Base-by-base conservation (phyloP, 2,113 vertebrate species). In the Gnathonemus longibarbis region DNA sequence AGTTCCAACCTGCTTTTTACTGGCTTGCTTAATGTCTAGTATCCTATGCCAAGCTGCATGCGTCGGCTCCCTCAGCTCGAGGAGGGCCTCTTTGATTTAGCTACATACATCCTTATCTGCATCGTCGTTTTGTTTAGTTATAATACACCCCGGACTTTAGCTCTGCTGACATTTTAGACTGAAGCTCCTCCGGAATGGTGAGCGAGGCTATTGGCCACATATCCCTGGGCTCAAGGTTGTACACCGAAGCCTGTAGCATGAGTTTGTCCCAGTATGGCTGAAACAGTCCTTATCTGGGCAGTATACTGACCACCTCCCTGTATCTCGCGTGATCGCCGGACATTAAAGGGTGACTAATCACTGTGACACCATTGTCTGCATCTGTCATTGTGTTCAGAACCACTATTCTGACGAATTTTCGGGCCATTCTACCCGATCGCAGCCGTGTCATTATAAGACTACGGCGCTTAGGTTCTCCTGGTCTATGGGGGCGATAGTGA, bases 371-470 rank as follows among this genome's bases (percentile, higher is more conserved):
- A n/a, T n/a, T n/a, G n/a, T n/a, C n/a, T n/a, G n/a, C 50, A 52
- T 52, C 50, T 13, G 50, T 52, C 50, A 15, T 17, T 0, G 2
- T 0, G 0, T 4, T 52, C 50, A 52, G 15, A 0, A 52, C 13
- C 0, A 0, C 15, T 52, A 52, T 0, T 17, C 50, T 52, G 50
- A 17, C 0, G 3, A 0, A 52, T 17, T 52, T 15, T 17, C 0
- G 15, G 50, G 3, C 0, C 3, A 17, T 15, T 0, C 17, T 53
- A 15, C 52, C 52, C 4, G 5, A 58, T 24, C 21, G 19, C 53
- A 58, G 19, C 21, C 53, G 19, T 21, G 49, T 50, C 49, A 50
- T 50, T 13, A 50, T 50, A 50, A 11, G 49, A 50, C 49, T 50
- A 2, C 2, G 11, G 9, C 49, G 11, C 49, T 50, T 50, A 2